These are phyloP conservation scores for Silurus asotus DNA, from an alignment of 2,113 vertebrate species.

Conservation along the genomic window DNA sequence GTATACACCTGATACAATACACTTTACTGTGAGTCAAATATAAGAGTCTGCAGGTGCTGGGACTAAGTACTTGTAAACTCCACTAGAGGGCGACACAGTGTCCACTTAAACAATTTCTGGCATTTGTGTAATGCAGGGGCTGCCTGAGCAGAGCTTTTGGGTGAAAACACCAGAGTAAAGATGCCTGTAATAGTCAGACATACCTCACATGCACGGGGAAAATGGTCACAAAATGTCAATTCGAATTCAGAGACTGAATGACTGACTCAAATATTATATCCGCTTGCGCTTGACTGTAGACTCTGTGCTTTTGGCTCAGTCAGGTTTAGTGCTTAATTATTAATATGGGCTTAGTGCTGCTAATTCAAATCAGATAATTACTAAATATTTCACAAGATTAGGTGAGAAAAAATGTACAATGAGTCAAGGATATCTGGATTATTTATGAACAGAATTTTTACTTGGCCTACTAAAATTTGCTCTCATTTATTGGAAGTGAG, in stretches of 20 bases:
- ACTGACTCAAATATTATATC: background rate
- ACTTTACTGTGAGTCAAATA: background rate
- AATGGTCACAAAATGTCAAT: background rate
- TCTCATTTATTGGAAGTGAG: background rate
- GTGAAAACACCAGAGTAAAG: background rate
- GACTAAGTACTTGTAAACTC: background rate
- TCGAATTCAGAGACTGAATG: background rate
- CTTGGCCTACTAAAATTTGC: background rate
- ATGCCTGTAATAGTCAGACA: background rate
- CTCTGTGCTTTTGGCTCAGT: background rate
- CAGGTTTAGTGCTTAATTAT: background rate
- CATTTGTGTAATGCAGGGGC: constrained; percentile 17
- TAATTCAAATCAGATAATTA: background rate
- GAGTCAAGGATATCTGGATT: background rate
- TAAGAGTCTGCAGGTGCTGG: background rate
- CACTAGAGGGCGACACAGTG: constrained; percentile 7
- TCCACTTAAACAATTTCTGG: background rate
- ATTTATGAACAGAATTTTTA: background rate
- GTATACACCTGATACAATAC: background rate
- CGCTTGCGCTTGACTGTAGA: background rate
- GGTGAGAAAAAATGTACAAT: background rate
- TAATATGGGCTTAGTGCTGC: background rate
- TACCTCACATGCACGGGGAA: background rate
- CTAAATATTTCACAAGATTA: background rate
- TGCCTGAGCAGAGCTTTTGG: constrained; percentile 8